A percentile compares a stretch with the other conserved stretches of the same genome.
Conservation (phyloP, 2,888 invertebrate genomes). For the Hofmannophila pseudospretella region DNA sequence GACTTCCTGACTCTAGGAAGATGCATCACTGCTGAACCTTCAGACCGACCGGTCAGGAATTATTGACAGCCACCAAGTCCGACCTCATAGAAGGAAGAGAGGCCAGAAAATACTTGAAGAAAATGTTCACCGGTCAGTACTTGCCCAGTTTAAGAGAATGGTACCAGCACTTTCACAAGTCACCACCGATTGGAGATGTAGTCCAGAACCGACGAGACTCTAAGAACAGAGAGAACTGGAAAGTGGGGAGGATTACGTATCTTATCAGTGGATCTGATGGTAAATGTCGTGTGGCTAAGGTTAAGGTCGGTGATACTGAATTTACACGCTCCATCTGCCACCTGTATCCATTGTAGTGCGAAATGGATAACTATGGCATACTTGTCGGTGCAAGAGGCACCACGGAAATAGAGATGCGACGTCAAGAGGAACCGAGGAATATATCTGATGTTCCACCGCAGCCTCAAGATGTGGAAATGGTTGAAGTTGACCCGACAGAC, state of each 20-base stretch:
- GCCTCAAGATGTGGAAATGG: too few species aligned
- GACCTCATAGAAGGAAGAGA: conserved; percentile 13
- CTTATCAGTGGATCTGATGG: conserved; percentile 12
- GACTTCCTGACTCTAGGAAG: conserved; percentile 9
- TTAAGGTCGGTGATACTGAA: not conserved
- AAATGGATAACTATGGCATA: too few species aligned
- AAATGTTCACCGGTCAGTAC: conserved; percentile 16
- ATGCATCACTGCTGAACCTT: not conserved
- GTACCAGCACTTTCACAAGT: conserved; percentile 3
- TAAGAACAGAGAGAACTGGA: conserved; percentile 12
- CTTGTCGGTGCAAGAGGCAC: too few species aligned
- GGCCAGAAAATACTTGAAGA: conserved; percentile 12
- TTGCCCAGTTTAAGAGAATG: conserved; percentile 10
- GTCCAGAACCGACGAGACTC: conserved; percentile 15
- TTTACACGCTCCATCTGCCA: conserved; percentile 1
- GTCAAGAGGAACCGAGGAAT: too few species aligned
- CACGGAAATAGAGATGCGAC: too few species aligned
- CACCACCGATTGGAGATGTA: conserved; percentile 9
- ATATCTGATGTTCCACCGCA: too few species aligned
- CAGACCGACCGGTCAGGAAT: not conserved
- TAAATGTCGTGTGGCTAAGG: conserved; percentile 12
- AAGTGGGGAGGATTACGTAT: conserved; percentile 12
- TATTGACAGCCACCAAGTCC: not conserved
- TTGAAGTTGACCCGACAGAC: too few species aligned
- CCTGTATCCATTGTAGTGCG: conserved; percentile 1